Evolutionary conservation across 2,113 vertebrate species (phyloP), one percentile per base, ranked within the genome.

Genomic region (Grallaria varia): DNA sequence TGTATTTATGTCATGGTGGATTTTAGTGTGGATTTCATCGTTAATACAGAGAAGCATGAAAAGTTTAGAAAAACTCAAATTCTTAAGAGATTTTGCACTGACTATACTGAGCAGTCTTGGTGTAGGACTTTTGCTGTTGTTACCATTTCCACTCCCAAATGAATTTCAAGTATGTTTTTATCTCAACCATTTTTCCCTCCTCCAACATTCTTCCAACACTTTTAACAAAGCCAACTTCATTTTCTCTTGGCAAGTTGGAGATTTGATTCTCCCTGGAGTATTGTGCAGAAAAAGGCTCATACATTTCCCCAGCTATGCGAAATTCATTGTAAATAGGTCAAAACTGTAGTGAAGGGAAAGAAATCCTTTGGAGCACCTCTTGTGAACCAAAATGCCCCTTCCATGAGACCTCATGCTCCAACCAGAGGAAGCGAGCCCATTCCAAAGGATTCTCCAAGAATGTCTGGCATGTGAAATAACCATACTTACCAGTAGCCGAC

Each of bases 161-260:
- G 84, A 95, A 97, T 97, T 95, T 96, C 91, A 97, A 96, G 71
- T 91, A 89, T 40, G n/a, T 87, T 67, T 94, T 97, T 87, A 90
- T 95, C 77, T 18, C 49, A 37, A 71, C 39, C 18, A 30, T 84
- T 91, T 94, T 60, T 17, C 49, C 89, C 84, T 95, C 91, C 64
- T 89, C 59, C 89, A 92, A 72, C 39, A 94, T 93, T 95, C 89
- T 69, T 90, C 73, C 52, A 93, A 80, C 52, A 91, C 25, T 58
- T 95, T 80, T 83, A 93, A 96, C 12, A 58, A 96, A 96, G 52
- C 33, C 44, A 92, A 67, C 39, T 87, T 60, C 37, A 90, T 87
- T 76, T 77, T 83, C 74, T 80, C 35, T 80, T 90, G 64, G 77
- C 79, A 95, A 92, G 10, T 63, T 85, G 73, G 21, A 89, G 77